Evolutionary conservation across 2,888 invertebrate genomes (phyloP), one percentile per base, ranked within the genome.

Genomic region (Scaptomyza caliginosa): DNA sequence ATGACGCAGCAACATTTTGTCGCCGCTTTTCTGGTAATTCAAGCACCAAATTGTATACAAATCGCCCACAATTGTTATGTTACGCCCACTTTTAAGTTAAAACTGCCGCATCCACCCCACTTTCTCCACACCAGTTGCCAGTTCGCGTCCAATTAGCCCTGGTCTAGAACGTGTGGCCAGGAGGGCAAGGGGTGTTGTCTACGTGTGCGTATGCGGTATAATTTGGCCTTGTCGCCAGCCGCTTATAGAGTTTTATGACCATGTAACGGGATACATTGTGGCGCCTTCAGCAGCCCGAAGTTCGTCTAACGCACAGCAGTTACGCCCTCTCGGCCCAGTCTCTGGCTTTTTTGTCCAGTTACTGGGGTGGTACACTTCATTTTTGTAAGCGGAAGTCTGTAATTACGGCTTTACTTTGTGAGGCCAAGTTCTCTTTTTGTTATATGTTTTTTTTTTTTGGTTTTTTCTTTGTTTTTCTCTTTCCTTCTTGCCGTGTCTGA

Each of bases 241-340:
- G 69, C 74, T 84, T 77, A 74, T 75, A 56, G 52, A 74, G 73
- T 74, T 79, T 83, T 83, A 83, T 82, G 80, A 86, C 66, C 79
- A 55, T 80, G 88, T 74, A 88, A 88, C 75, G 69, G 80, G 88
- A 88, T 78, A 88, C 88, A 54, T 74, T 77, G 73, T 84, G 88
- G 84, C 88, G 88, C 89, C 88, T 84, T 73, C 70, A 77, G 68
- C 77, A 67, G 39, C 48, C 51, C 64, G 55, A 68, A n/a, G n/a
- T 36, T 21, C 54, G 40, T 71, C 55, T 46, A 10, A 3, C 42
- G 42, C 62, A 10, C 51, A n/a, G 23, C 30, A 2, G 30, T 13
- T 10, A 19, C 30, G 46, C 46, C 46, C 17, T 2, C 26, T 2
- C 11, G 4, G 4, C 19, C 11, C 19, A 24, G 24, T 10, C 48